Conservation (phyloP, 2,113 vertebrate species). For the Corvus cornix region DNA sequence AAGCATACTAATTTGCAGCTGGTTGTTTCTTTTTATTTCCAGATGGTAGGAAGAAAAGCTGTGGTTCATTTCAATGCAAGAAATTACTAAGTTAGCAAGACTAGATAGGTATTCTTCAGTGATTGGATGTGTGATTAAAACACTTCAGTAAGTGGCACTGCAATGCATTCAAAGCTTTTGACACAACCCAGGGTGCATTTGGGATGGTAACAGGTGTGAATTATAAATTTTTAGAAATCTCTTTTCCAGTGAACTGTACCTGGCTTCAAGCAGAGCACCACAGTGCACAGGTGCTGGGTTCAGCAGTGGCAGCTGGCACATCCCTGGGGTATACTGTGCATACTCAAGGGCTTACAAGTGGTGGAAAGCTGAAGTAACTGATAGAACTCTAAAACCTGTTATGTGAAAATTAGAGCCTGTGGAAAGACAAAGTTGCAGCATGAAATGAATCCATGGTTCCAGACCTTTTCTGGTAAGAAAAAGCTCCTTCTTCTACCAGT, state of each 20-base stretch:
- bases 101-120: not conserved
- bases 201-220: not conserved
- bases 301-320: not conserved
- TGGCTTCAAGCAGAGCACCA: not conserved
- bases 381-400: not conserved
- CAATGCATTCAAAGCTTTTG: not conserved
- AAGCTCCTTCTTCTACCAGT: not conserved
- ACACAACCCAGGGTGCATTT: not conserved
- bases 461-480: not conserved
- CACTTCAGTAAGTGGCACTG: not conserved
- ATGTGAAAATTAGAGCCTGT: not conserved
- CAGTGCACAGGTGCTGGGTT: not conserved
- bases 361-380: not conserved
- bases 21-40: slow-evolving; percentile 2
- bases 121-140: not conserved
- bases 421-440: not conserved
- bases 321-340: not conserved
- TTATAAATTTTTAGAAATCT: not conserved
- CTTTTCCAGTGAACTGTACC: not conserved
- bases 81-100: not conserved
- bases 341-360: not conserved
- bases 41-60: not conserved
- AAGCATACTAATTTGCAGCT: slow-evolving; percentile 14
- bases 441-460: not conserved
- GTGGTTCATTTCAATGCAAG: not conserved